A percentile compares a stretch with the other conserved stretches of the same genome.
Conservation (phyloP, 2,797 vertebrate genomes). For the Cirrhinus molitorella region DNA sequence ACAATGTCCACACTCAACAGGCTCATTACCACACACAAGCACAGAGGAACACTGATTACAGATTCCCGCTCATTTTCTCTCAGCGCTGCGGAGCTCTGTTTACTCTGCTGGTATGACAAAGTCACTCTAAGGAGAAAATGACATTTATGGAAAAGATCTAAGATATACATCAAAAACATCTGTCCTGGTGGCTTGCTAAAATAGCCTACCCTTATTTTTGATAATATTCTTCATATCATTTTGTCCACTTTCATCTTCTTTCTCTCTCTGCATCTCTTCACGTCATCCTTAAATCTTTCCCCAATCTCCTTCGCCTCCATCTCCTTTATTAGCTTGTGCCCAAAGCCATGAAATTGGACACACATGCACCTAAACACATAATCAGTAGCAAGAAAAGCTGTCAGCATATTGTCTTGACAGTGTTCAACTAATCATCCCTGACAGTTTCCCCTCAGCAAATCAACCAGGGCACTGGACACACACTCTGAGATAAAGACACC, state of each 20-base stretch:
- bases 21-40: slow-evolving; percentile 47
- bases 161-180: background rate
- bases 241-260: slow-evolving; percentile 22
- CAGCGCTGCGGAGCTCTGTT: background rate
- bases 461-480: slow-evolving; percentile 2
- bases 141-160: slow-evolving; percentile 25
- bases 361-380: slow-evolving; percentile 42
- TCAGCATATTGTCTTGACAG: slow-evolving; percentile 1
- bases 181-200: background rate
- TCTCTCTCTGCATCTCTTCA: slow-evolving; percentile 17
- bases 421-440: slow-evolving; percentile 30
- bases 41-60: slow-evolving; percentile 35
- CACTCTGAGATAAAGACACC: slow-evolving; percentile 1
- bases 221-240: slow-evolving; percentile 28
- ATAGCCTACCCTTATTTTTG: slow-evolving; percentile 15
- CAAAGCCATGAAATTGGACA: slow-evolving; percentile 42
- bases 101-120: background rate
- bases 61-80: slow-evolving; percentile 29
- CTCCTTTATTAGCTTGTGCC: slow-evolving; percentile 36
- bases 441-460: slow-evolving; percentile 3
- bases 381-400: slow-evolving; percentile 14
- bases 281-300: slow-evolving; percentile 35
- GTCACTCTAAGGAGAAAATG: slow-evolving; percentile 9
- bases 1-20: slow-evolving; percentile 39
- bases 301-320: slow-evolving; percentile 1